Percentiles rank a stretch among this genome's conserved stretches.
Evolutionary conservation across 2,113 vertebrate species (phyloP).

Genomic region (Dipodomys stephensi): DNA sequence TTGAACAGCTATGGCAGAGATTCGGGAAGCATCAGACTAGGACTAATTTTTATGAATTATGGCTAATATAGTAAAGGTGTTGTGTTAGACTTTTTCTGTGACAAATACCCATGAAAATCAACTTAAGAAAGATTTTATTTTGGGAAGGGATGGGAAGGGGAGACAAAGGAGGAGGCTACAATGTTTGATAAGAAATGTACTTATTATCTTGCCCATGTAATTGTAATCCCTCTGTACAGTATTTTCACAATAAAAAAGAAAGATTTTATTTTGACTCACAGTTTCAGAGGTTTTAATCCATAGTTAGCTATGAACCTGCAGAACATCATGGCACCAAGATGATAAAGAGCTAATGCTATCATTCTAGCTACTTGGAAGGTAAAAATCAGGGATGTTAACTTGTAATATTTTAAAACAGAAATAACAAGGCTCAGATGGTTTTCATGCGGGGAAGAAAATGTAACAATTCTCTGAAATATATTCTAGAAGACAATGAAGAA

Average conservation of each 20-base stretch:
- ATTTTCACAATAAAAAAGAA: too few species aligned
- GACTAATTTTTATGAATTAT: neutral
- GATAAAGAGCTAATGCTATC: too few species aligned
- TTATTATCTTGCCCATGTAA: too few species aligned
- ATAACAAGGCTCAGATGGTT: neutral
- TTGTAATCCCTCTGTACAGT: too few species aligned
- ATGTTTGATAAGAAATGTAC: too few species aligned
- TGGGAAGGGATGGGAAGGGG: too few species aligned
- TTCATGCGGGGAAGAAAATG: neutral
- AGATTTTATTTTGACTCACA: too few species aligned
- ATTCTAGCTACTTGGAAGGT: too few species aligned
- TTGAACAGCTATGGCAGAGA: neutral
- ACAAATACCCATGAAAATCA: neutral
- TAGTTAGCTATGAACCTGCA: too few species aligned
- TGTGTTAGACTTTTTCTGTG: neutral
- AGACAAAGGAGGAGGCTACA: too few species aligned
- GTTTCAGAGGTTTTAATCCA: too few species aligned
- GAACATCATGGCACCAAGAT: too few species aligned
- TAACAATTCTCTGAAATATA: neutral
- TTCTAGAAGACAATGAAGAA: neutral
- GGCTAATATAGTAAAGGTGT: neutral
- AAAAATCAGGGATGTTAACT: neutral
- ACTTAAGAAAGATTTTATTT: neutral
- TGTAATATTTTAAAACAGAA: neutral
- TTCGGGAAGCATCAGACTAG: neutral